A percentile compares a stretch with the other conserved stretches of the same genome.
These are phyloP conservation scores for Melanostigma gelatinosum DNA, from an alignment of 2,113 vertebrate genomes.

Conservation along the genomic window DNA sequence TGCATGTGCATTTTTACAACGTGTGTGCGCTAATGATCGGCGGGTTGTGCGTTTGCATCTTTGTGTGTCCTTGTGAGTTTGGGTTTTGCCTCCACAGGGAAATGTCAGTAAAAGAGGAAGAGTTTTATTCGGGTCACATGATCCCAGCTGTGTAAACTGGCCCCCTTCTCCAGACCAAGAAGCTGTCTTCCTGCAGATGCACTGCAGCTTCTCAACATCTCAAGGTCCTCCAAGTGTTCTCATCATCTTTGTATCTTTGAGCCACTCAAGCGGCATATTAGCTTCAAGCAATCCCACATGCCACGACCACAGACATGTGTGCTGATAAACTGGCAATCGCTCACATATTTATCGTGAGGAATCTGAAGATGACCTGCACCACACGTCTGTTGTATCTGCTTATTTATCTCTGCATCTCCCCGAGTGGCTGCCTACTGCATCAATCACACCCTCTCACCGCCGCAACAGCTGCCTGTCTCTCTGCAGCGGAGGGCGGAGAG, in stretches of 20 bases:
- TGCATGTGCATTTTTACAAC: constrained; percentile 51
- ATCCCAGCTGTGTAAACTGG: constrained; percentile 60
- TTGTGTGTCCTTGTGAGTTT: constrained; percentile 20
- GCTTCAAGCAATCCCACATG: constrained; percentile 32
- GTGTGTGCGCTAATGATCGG: constrained; percentile 6
- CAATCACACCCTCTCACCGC: constrained; percentile 59
- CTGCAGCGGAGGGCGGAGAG: constrained; percentile 65
- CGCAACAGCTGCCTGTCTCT: constrained; percentile 72
- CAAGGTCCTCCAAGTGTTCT: constrained; percentile 38
- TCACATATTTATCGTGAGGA: constrained; percentile 31
- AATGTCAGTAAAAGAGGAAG: constrained; percentile 41
- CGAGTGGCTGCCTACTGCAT: constrained; percentile 55
- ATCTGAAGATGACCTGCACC: constrained; percentile 30
- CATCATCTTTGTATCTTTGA: constrained; percentile 26
- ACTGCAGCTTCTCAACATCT: constrained; percentile 19
- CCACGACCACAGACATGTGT: constrained; percentile 27
- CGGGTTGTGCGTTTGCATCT: constrained; percentile 19
- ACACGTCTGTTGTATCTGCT: constrained; percentile 34
- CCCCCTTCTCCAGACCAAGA: constrained; percentile 24
- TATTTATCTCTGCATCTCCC: constrained; percentile 49
- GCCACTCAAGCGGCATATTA: constrained; percentile 35
- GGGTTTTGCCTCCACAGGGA: constrained; percentile 34
- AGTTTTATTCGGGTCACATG: constrained; percentile 62
- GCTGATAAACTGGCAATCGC: constrained; percentile 39
- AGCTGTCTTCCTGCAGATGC: constrained; percentile 27